Evolutionary conservation across 2,113 vertebrate genomes (phyloP), one percentile per base, ranked within the genome.

Genomic region (Pycnonotus jocosus): DNA sequence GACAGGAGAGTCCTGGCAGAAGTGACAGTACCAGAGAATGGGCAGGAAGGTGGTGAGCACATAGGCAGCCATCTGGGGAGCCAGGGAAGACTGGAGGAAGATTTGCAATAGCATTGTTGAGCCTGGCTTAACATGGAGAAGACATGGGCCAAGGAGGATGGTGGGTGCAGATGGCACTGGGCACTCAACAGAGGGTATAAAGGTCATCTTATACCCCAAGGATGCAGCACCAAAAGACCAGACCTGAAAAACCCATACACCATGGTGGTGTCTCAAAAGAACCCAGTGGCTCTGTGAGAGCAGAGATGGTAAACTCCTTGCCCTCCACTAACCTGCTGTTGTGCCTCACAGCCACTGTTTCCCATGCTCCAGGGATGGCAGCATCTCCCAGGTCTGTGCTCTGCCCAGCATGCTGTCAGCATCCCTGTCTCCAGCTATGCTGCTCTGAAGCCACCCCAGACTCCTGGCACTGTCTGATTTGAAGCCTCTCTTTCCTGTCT

Each of bases 381-480:
- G 44, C n/a, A 44, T 54, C 45, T 72, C 53, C 53, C 37, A 37
- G 47, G 23, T 24, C 70, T 74, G 19, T 54, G 53, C 37, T 83
- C 38, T 80, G n/a, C 66, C 23, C 54, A 80, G 33, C 38, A 42
- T 56, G 48, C 65, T 48, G 16, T 33, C 50, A 42, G 33, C 11
- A 33, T 45, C 85, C 38, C 54, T 65, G 38, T 60, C 28, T 57
- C 54, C 38, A 76, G 19, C 14, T 60, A 4, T 7, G 21, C 42
- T 54, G 27, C 69, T 42, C 72, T 73, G 56, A 91, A 78, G n/a
- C 40, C 25, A 68, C 28, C 6, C 25, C 33, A 79, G 62, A 37
- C 12, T 62, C 28, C n/a, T 35, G 86, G 40, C 5, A 22, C 37
- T 47, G 10, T 33, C 30, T 0, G 0, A 4, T 47, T 40, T 44